Evolutionary conservation across 2,797 vertebrate genomes (phyloP), one percentile per base, ranked within the genome.

Genomic region (Parauchenoglanis ngamensis): DNA sequence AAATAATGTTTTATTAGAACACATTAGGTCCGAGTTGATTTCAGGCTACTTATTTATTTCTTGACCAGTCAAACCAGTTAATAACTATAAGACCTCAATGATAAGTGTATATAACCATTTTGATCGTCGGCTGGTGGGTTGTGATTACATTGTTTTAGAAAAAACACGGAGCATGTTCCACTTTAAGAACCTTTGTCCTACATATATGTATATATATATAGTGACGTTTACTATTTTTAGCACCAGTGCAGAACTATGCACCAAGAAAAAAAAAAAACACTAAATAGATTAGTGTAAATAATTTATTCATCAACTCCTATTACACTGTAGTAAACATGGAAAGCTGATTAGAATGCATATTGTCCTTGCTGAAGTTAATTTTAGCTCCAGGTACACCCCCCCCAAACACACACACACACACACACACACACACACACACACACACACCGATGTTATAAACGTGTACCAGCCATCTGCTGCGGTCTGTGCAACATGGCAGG

Each of bases 391-490:
- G 2, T 49, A 21, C 73, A 0, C 25, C 2, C 25, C 7, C 0
- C 57, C 5, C 1, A 7, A 40, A 31, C 31, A 35, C 1, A 35
- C 35, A 35, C 35, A 2, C 35, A 40, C 40, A 40, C 40, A 40
- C 40, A 40, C 35, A 46, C 76, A 19, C 56, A 80, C 78, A 80
- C 78, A 80, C 78, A 80, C 28, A 59, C 28, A 40, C 49, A 79
- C 21, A 21, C 31, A 28, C 46, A 68, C 65, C 25, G 46, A 67
- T 84, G 46, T 85, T 91, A n/a, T 83, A 77, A 88, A 86, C 87
- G 56, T 81, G 86, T 81, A 85, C 73, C 80, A 59, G 82, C 87
- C 89, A 89, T 91, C 88, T 89, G 88, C 85, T 84, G 54, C 28
- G 85, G 61, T 70, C 77, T 70, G 80, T 67, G 59, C 76, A 54